These are phyloP conservation scores for Eurystomus glaucurus DNA, from an alignment of 2,797 vertebrate genomes.

Conservation along the genomic window DNA sequence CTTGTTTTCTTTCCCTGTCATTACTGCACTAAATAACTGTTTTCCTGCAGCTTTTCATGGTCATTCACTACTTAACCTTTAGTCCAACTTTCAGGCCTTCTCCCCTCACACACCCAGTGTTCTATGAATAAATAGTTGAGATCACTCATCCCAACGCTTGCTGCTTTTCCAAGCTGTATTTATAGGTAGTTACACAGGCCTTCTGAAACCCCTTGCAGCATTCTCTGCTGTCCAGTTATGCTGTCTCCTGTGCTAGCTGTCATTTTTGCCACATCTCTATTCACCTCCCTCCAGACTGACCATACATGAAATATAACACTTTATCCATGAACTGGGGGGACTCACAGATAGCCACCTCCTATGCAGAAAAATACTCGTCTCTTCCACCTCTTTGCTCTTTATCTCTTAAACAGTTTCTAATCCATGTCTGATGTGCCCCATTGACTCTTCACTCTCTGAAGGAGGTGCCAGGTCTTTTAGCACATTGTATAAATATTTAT, in stretches of 20 bases:
- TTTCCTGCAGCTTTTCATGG: background rate
- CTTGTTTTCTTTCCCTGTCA: background rate
- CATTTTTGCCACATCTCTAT: background rate
- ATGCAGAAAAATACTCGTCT: background rate
- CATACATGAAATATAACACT: background rate
- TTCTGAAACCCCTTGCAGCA: background rate
- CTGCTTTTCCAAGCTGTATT: background rate
- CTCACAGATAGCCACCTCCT: background rate
- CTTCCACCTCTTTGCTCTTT: background rate
- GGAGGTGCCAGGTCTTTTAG: background rate
- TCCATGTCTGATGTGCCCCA: background rate
- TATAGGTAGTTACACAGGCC: background rate
- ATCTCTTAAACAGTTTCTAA: slow-evolving; percentile 11
- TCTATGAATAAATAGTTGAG: background rate
- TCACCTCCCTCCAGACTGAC: background rate
- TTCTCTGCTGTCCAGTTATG: background rate
- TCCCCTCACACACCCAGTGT: background rate
- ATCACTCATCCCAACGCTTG: background rate
- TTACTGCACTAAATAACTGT: background rate
- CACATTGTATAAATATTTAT: slow-evolving; percentile 28
- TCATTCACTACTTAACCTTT: background rate
- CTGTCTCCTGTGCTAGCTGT: background rate
- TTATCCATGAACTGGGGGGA: background rate
- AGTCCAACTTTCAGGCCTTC: background rate
- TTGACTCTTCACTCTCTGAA: background rate